Percentiles rank a stretch among this genome's conserved stretches.
Conservation (phyloP, 2,113 vertebrate species). For the Lycocorax pyrrhopterus region DNA sequence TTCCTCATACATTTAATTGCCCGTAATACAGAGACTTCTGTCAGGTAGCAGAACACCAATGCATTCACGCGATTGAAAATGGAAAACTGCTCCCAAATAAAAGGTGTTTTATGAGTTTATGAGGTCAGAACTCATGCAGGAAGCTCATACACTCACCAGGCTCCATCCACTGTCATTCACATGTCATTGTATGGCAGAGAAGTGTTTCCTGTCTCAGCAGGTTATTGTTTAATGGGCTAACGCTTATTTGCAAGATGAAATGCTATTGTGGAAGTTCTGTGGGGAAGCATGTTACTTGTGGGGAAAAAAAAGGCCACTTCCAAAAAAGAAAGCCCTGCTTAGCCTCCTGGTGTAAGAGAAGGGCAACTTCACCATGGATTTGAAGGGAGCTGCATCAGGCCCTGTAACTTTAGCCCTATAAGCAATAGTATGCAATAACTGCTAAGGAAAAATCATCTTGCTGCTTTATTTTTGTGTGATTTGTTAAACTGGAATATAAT, state of each 20-base stretch:
- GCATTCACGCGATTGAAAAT: background rate
- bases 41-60: background rate
- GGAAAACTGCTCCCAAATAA: background rate
- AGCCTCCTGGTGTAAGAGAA: background rate
- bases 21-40: background rate
- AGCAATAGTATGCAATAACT: background rate
- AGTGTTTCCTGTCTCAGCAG: slow-evolving; percentile 13
- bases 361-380: background rate
- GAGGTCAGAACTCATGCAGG: background rate
- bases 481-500: background rate
- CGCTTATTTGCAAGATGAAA: background rate
- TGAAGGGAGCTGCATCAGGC: background rate
- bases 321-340: background rate
- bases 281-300: background rate
- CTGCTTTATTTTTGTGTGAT: slow-evolving; percentile 21
- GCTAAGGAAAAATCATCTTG: background rate
- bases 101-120: background rate
- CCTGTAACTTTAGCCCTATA: background rate
- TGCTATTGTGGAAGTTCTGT: background rate
- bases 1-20: background rate
- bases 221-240: slow-evolving; percentile 45
- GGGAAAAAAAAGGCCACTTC: background rate
- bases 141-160: background rate
- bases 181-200: background rate
- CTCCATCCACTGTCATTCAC: background rate